Evolutionary conservation across 1,140 invertebrate species (phyloP).

Genomic region (Achatina immaculata): DNA sequence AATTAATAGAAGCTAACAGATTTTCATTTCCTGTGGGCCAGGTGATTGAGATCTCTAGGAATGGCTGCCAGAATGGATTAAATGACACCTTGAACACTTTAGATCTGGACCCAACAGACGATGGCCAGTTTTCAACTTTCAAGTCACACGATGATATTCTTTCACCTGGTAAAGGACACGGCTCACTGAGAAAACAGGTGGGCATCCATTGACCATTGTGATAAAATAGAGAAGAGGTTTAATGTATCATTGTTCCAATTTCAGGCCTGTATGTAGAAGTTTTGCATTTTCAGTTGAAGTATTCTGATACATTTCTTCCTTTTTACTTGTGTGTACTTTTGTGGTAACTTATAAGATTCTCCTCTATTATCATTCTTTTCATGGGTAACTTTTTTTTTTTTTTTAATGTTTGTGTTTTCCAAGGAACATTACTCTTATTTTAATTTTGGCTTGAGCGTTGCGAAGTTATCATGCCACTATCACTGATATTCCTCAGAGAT

Average conservation of each 20-base stretch:
- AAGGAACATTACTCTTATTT: too few relatives aligned
- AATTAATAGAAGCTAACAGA: too few relatives aligned
- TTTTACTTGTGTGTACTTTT: too few relatives aligned
- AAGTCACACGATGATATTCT: constrained; percentile 41
- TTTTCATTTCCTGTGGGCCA: too few relatives aligned
- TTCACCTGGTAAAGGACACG: constrained; percentile 16
- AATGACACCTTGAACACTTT: constrained; percentile 30
- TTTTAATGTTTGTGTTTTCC: too few relatives aligned
- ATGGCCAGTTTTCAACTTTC: constrained; percentile 43
- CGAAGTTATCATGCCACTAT: too few relatives aligned
- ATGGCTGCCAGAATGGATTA: constrained; percentile 20
- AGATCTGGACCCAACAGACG: constrained; percentile 37
- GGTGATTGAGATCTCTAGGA: constrained; percentile 43
- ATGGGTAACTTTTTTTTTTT: too few relatives aligned
- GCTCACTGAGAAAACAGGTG: constrained; percentile 38
- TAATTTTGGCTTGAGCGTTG: too few relatives aligned
- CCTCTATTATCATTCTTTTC: too few relatives aligned
- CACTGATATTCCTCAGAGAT: too few relatives aligned
- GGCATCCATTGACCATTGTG: neutral
- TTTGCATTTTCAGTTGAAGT: neutral
- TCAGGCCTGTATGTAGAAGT: neutral
- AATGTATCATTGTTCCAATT: neutral
- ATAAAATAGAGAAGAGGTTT: neutral
- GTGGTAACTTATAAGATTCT: too few relatives aligned
- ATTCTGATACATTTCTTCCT: too few relatives aligned